A percentile compares a stretch with the other conserved stretches of the same genome.
Evolutionary conservation across 2,888 invertebrate genomes (phyloP).

Genomic region (Zygothrica quintamaculata): DNA sequence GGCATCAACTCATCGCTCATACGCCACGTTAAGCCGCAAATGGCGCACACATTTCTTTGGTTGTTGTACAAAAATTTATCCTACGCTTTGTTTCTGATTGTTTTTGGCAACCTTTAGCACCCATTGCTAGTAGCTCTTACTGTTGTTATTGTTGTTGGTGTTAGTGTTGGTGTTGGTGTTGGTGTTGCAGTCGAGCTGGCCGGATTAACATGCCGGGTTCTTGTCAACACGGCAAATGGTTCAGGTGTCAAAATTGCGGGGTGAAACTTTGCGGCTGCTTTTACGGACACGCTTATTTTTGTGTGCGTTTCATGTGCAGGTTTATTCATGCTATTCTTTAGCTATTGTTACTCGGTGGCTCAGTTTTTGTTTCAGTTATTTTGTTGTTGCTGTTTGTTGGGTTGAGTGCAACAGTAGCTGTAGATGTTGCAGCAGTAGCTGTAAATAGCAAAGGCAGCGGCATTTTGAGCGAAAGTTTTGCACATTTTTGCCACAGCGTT

Average conservation of each 20-base stretch:
- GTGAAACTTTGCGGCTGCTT: conserved; percentile 72
- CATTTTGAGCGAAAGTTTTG: conserved; percentile 52
- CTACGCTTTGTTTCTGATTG: conserved; percentile 37
- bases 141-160: conserved; percentile 21
- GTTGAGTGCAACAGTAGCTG: conserved; percentile 49
- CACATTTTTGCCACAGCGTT: conserved; percentile 52
- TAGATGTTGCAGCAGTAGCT: not conserved
- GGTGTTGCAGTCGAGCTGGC: conserved; percentile 21
- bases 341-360: conserved; percentile 32
- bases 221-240: conserved; percentile 75
- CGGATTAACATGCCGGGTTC: conserved; percentile 59
- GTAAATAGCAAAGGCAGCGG: conserved; percentile 12
- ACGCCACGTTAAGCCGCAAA: conserved; percentile 38
- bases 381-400: conserved; percentile 22
- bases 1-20: conserved; percentile 36
- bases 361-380: conserved; percentile 10
- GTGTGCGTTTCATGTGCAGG: conserved; percentile 63
- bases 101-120: conserved; percentile 54
- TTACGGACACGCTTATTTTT: conserved; percentile 53
- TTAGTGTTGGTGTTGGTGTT: conserved; percentile 25
- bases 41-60: conserved; percentile 4
- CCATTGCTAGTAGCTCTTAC: conserved; percentile 32
- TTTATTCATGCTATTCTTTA: conserved; percentile 62
- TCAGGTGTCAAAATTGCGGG: conserved; percentile 75
- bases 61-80: not conserved